Base-by-base conservation (phyloP, 2,888 invertebrate species). In the Xestia sexstrigata region DNA sequence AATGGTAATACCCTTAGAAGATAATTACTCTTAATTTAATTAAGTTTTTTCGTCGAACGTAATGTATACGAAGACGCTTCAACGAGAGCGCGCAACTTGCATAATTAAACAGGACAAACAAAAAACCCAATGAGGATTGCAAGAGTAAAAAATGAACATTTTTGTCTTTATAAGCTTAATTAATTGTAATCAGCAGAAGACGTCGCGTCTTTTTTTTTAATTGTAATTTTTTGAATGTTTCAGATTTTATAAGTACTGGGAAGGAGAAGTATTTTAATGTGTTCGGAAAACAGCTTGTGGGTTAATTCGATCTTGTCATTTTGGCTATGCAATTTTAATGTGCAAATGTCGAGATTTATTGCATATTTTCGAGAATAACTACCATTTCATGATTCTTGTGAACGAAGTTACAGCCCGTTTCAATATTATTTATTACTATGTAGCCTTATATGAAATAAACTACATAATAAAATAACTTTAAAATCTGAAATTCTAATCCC, bases 1-100 rank as follows among this genome's bases (percentile, higher is more conserved):
- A 72, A 72, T 8, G 58, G 58, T 11, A 13, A 55, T 42, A 63
- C 3, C 78, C 76, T 1, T 79, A 70, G 70, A 75, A 45, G 74
- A 78, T 87, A 72, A 88, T 82, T 76, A 75, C 75, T 42, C 58
- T 68, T 67, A 81, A 88, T 87, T 82, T 75, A 87, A 88, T 87
- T 79, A 88, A 15, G 35, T 45, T 78, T 82, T 82, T 87, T 77
- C 15, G 39, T 15, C 49, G 20, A 45, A 62, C 58, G 60, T 76
- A 81, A 78, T 78, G 62, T 67, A 77, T 67, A 63, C 63, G 60
- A 55, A 74, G 72, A 67, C n/a, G 66, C 55, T 13, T 23, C 70
- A 62, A 39, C 47, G 70, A 15, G 70, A 45, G 66, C 62, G 75
- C 74, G 74, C 67, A 66, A 49, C 74, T 82, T 80, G 73, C 82